Evolutionary conservation across 2,888 invertebrate genomes (phyloP).

Genomic region (Unio delphinus): DNA sequence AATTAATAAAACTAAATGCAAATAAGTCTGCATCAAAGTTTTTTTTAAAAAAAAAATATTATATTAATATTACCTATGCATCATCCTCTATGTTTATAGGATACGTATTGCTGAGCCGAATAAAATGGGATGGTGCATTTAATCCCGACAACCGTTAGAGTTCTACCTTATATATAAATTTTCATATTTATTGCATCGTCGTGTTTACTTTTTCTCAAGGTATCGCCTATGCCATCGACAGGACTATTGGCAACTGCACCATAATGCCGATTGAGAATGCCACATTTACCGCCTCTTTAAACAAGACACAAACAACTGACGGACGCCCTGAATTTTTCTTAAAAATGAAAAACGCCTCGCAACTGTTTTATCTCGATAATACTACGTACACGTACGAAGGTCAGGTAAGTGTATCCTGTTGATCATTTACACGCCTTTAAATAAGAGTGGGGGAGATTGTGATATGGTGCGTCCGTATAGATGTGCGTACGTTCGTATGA

Average conservation of each 20-base stretch:
- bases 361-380: conserved; percentile 47
- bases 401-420: conserved; percentile 27
- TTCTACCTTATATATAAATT: too few species aligned
- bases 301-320: conserved; percentile 5
- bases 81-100: too few species aligned
- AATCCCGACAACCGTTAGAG: too few species aligned
- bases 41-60: too few species aligned
- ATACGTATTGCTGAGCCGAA: too few species aligned
- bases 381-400: conserved; percentile 49
- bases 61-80: too few species aligned
- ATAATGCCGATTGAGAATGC: conserved; percentile 48
- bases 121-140: too few species aligned
- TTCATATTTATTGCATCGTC: not conserved
- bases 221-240: conserved; percentile 57
- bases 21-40: too few species aligned
- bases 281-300: conserved; percentile 40
- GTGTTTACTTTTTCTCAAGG: conserved; percentile 30
- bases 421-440: too few species aligned
- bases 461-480: too few species aligned
- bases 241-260: conserved; percentile 47
- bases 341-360: conserved; percentile 42
- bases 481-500: too few species aligned
- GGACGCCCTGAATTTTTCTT: conserved; percentile 22
- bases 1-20: too few species aligned
- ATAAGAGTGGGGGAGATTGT: not conserved